Evolutionary conservation across 2,888 invertebrate species (phyloP).

Genomic region (Caradrina clavipalpis): DNA sequence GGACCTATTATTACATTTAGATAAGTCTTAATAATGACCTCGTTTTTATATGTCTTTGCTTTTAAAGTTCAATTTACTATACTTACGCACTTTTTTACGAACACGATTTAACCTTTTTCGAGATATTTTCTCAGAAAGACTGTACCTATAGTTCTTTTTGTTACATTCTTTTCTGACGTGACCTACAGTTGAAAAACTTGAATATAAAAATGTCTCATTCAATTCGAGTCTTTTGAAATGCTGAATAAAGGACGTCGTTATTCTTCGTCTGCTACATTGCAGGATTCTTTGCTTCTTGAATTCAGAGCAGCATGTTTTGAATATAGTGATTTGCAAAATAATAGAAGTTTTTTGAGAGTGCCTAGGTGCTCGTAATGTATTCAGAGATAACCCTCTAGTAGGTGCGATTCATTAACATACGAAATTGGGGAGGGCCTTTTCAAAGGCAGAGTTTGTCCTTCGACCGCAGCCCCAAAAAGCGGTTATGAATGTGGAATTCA

Average conservation of each 20-base stretch:
- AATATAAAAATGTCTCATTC: slow-evolving; percentile 39
- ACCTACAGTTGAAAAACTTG: slow-evolving; percentile 33
- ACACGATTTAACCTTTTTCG: slow-evolving; percentile 27
- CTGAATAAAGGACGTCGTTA: slow-evolving; percentile 40
- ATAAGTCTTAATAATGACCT: slow-evolving; percentile 6
- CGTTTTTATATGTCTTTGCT: slow-evolving; percentile 7
- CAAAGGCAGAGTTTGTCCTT: slow-evolving; percentile 19
- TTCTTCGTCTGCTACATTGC: slow-evolving; percentile 35
- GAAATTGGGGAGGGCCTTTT: slow-evolving; percentile 19
- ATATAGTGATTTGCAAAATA: slow-evolving; percentile 40
- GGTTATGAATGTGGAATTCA: slow-evolving; percentile 25
- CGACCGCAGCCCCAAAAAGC: slow-evolving; percentile 15
- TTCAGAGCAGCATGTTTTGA: slow-evolving; percentile 28
- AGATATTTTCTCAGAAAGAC: slow-evolving; percentile 22
- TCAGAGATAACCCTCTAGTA: slow-evolving; percentile 32
- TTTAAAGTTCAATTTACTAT: slow-evolving; percentile 30
- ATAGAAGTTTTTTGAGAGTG: slow-evolving; percentile 6
- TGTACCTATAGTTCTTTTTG: slow-evolving; percentile 23
- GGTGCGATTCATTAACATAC: slow-evolving; percentile 46
- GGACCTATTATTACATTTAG: slow-evolving; percentile 35
- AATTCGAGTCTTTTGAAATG: slow-evolving; percentile 42
- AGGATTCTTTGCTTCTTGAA: slow-evolving; percentile 24
- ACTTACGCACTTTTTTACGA: slow-evolving; percentile 17
- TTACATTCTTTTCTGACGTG: slow-evolving; percentile 18
- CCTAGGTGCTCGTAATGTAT: slow-evolving; percentile 23